A percentile compares a stretch with the other conserved stretches of the same genome.
Conservation (phyloP, 2,113 vertebrate species). For the Macroglossus sobrinus region DNA sequence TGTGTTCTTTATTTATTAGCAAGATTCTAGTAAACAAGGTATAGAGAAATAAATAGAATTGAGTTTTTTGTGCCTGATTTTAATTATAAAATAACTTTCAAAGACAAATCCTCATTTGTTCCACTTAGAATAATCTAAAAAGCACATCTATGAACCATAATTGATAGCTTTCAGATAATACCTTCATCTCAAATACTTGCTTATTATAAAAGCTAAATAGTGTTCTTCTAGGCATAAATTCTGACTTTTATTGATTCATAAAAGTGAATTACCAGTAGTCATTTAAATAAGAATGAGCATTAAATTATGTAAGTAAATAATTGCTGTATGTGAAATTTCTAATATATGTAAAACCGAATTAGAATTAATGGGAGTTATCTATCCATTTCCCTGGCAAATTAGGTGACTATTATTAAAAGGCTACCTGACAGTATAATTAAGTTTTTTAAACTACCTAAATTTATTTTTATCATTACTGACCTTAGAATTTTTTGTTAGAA, state of each 20-base stretch:
- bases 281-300: conserved; percentile 28
- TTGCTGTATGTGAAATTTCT: background rate
- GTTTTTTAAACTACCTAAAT: conserved; percentile 56
- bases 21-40: conserved; percentile 64
- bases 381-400: background rate
- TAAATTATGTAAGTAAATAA: conserved; percentile 35
- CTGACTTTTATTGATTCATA: conserved; percentile 33
- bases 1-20: conserved; percentile 68
- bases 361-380: background rate
- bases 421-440: background rate
- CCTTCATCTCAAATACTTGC: conserved; percentile 50
- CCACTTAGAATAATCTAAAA: conserved; percentile 50
- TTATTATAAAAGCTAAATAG: conserved; percentile 48
- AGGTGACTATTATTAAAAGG: background rate
- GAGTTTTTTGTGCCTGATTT: conserved; percentile 62
- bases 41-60: conserved; percentile 66
- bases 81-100: conserved; percentile 61
- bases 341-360: conserved; percentile 28
- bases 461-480: conserved; percentile 57
- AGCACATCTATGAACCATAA: conserved; percentile 63
- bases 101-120: conserved; percentile 56
- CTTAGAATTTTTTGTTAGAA: conserved; percentile 57
- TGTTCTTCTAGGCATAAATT: conserved; percentile 21
- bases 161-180: conserved; percentile 60
- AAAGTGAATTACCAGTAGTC: conserved; percentile 25